These are phyloP conservation scores for Melipona bicolor DNA, from an alignment of 2,888 invertebrate genomes.

Conservation along the genomic window DNA sequence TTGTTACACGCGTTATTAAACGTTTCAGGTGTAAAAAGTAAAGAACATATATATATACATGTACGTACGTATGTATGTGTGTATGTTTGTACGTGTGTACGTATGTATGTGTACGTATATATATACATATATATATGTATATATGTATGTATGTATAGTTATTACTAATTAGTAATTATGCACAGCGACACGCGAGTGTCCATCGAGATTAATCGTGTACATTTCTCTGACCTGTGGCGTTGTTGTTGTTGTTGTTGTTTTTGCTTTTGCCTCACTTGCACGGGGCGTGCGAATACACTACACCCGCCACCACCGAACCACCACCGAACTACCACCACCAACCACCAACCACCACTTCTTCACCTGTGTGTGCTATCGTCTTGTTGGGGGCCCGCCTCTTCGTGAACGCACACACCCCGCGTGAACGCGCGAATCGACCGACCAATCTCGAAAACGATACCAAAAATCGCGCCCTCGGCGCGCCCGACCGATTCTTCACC, in stretches of 20 bases:
- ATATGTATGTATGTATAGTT: conserved; percentile 28
- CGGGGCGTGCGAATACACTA: conserved; percentile 74
- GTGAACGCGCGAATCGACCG: conserved; percentile 40
- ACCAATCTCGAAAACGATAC: conserved; percentile 42
- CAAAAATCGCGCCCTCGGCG: conserved; percentile 46
- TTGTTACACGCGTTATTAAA: background rate
- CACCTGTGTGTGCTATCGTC: conserved; percentile 73
- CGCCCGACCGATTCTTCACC: conserved; percentile 57
- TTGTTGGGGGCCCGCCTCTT: conserved; percentile 67
- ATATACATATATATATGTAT: conserved; percentile 8
- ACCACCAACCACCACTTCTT: conserved; percentile 68
- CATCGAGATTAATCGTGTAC: conserved; percentile 56
- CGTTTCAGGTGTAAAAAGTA: background rate
- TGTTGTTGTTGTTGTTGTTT: conserved; percentile 77
- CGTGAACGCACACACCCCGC: conserved; percentile 61
- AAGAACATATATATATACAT: background rate
- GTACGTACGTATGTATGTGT: too few species aligned
- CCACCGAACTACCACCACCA: conserved; percentile 48
- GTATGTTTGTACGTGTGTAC: too few species aligned
- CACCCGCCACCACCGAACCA: conserved; percentile 68
- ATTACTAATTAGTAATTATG: conserved; percentile 38
- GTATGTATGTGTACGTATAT: background rate
- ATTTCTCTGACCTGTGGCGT: conserved; percentile 77
- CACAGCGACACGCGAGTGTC: conserved; percentile 50
- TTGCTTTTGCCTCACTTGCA: conserved; percentile 77